Conservation (phyloP, 2,888 invertebrate species). For the Andrena camellia region DNA sequence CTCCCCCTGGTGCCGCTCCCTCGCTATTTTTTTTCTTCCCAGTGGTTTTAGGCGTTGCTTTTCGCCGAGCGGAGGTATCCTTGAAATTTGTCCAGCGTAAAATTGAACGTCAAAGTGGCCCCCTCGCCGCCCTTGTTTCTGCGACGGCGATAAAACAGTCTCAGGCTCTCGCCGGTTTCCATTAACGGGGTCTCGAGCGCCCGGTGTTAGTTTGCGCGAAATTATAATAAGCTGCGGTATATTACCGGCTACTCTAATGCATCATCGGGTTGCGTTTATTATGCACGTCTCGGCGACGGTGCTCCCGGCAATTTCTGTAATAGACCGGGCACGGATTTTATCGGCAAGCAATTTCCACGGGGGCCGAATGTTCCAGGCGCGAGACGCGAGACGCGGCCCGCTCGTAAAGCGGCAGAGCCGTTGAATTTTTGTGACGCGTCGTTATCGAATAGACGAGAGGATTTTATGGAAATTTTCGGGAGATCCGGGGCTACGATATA, state of each 20-base stretch:
- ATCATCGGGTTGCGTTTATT: conserved; percentile 29
- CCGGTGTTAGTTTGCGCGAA: conserved; percentile 15
- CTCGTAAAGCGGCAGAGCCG: background rate
- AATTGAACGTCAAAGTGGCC: conserved; percentile 42
- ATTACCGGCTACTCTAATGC: conserved; percentile 26
- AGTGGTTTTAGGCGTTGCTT: background rate
- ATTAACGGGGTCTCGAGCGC: background rate
- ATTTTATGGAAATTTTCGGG: background rate
- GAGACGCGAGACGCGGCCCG: background rate
- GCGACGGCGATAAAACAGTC: conserved; percentile 18
- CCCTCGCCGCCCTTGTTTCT: background rate
- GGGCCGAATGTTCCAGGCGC: background rate
- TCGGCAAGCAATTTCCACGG: conserved; percentile 27
- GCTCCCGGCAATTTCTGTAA: conserved; percentile 36
- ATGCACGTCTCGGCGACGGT: background rate
- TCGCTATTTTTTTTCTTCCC: background rate
- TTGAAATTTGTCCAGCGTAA: conserved; percentile 48
- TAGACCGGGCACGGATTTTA: conserved; percentile 33
- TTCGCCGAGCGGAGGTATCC: conserved; percentile 5
- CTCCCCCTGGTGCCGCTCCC: background rate
- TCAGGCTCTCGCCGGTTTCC: conserved; percentile 6
- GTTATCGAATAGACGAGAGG: background rate
- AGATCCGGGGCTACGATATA: background rate
- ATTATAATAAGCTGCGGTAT: conserved; percentile 39
- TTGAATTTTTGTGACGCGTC: background rate